Evolutionary conservation across 2,797 vertebrate genomes (phyloP).

Genomic region (Peromyscus melanophrys): DNA sequence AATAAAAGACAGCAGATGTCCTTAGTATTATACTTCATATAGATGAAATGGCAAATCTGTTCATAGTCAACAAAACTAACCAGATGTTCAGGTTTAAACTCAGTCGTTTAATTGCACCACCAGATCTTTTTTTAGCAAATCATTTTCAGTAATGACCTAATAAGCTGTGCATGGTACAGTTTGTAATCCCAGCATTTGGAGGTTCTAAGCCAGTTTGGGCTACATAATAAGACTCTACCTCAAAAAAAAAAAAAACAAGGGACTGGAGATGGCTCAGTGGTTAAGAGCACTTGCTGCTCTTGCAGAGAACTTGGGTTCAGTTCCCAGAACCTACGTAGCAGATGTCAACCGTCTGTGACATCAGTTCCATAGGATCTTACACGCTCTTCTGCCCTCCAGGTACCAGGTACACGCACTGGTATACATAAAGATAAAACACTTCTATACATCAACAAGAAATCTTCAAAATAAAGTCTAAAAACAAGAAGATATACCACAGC

Average conservation of each 20-base stretch:
- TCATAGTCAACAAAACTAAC: slow-evolving; percentile 59
- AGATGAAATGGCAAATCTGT: slow-evolving; percentile 48
- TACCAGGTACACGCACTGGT: not conserved
- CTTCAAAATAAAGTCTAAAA: not conserved
- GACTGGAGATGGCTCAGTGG: not conserved
- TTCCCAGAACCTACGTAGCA: not conserved
- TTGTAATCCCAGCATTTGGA: not conserved
- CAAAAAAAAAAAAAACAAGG: not conserved
- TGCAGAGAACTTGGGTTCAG: not conserved
- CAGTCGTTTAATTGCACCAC: not conserved
- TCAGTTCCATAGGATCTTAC: not conserved
- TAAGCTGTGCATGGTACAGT: not conserved
- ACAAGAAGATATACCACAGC: not conserved
- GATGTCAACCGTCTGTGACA: not conserved
- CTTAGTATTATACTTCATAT: slow-evolving; percentile 39
- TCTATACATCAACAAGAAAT: not conserved
- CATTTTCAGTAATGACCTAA: slow-evolving; percentile 23
- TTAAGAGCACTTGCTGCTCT: not conserved
- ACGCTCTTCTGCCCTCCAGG: not conserved
- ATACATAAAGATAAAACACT: not conserved
- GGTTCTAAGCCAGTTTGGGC: not conserved
- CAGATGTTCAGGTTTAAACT: slow-evolving; percentile 1
- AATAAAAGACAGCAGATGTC: slow-evolving; percentile 65
- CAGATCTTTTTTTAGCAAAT: slow-evolving; percentile 36
- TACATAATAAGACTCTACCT: not conserved